Evolutionary conservation across 2,797 vertebrate genomes (phyloP).

Genomic region (Gadopsis bispinosus): DNA sequence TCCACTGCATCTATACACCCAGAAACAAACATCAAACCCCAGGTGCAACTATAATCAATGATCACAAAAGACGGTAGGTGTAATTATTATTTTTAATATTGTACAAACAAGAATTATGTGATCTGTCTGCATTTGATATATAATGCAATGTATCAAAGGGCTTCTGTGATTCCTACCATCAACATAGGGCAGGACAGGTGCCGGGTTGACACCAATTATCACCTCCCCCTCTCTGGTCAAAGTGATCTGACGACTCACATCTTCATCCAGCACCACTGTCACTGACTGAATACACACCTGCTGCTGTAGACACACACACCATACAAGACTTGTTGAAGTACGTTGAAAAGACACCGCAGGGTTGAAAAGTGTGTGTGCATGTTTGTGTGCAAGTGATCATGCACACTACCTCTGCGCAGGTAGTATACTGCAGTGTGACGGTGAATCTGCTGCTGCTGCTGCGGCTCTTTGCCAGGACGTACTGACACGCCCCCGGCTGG

Average conservation of each 20-base stretch:
- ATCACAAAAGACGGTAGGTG: background rate
- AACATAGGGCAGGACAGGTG: constrained; percentile 85
- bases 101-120: background rate
- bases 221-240: constrained; percentile 92
- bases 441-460: constrained; percentile 92
- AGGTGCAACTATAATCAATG: background rate
- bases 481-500: constrained; percentile 94
- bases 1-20: constrained; percentile 86
- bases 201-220: constrained; percentile 88
- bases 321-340: background rate
- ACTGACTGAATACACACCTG: constrained; percentile 95
- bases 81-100: background rate
- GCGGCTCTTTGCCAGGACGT: constrained; percentile 94
- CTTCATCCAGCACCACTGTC: constrained; percentile 93
- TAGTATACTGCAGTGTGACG: constrained; percentile 92
- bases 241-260: constrained; percentile 92
- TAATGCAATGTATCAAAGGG: background rate
- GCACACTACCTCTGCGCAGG: constrained; percentile 90
- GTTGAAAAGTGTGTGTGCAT: background rate
- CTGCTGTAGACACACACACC: constrained; percentile 79
- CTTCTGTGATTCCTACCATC: constrained; percentile 86
- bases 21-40: constrained; percentile 7
- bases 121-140: background rate
- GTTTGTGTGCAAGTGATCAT: constrained; percentile 10
- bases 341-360: background rate